phyloP scores from a whole-genome alignment of 2,888 invertebrate genomes.

The Melanotus villosus region DNA sequence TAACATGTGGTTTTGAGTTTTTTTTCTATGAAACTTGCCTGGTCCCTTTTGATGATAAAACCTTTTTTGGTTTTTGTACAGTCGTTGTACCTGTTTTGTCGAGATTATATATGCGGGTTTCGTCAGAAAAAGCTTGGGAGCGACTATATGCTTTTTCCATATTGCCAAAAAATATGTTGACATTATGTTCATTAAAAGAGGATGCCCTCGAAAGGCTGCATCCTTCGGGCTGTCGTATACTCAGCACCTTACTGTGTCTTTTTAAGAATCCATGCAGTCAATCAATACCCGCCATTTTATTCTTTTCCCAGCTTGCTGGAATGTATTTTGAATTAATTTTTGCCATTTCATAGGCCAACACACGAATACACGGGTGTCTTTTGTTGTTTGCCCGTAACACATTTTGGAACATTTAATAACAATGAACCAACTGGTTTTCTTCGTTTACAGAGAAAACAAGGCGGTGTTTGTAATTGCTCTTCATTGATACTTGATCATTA shows the following conservation, averaged over 20 bases:
- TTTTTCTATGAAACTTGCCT: slow-evolving; percentile 25
- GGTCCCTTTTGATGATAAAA: slow-evolving; percentile 19
- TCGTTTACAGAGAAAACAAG: slow-evolving; percentile 26
- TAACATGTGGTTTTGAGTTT: slow-evolving; percentile 1
- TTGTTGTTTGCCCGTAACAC: slow-evolving; percentile 36
- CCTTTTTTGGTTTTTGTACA: slow-evolving; percentile 34
- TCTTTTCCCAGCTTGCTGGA: slow-evolving; percentile 26
- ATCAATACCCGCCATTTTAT: slow-evolving; percentile 40
- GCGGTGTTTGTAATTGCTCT: slow-evolving; percentile 29
- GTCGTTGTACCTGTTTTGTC: slow-evolving; percentile 24
- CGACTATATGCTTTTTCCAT: no score
- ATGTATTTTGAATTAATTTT: slow-evolving; percentile 30
- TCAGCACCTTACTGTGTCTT: slow-evolving; percentile 29
- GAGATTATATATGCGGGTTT: slow-evolving; percentile 23
- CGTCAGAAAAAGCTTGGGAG: no score
- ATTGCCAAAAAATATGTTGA: no score
- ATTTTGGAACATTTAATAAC: slow-evolving; percentile 37
- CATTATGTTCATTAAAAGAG: no score
- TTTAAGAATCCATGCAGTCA: slow-evolving; percentile 47
- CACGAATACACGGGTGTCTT: slow-evolving; percentile 17
- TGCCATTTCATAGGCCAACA: slow-evolving; percentile 43
- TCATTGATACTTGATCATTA: slow-evolving; percentile 27
- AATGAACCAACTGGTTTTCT: slow-evolving; percentile 24
- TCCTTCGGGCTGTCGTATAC: no score
- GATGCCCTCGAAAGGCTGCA: no score